Evolutionary conservation across 2,797 vertebrate genomes (phyloP).

Genomic region (Neosilurus mollespiculum): DNA sequence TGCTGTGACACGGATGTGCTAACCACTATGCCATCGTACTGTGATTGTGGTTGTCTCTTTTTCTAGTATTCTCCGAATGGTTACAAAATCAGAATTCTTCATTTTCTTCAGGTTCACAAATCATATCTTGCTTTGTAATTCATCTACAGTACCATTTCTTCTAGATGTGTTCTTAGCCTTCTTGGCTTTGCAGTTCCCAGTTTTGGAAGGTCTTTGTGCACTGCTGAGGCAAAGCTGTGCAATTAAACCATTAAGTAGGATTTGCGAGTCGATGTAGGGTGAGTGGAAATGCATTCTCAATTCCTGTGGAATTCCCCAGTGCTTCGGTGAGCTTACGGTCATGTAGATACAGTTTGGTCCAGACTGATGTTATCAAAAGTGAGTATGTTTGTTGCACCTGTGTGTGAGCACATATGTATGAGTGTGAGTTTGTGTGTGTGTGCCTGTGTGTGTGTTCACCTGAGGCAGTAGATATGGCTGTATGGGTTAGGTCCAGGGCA

Average conservation of each 20-base stretch:
- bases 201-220: conserved; percentile 15
- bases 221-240: not conserved
- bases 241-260: conserved; percentile 39
- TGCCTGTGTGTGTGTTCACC: conserved; percentile 33
- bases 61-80: not conserved
- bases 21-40: not conserved
- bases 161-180: not conserved
- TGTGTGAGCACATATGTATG: conserved; percentile 24
- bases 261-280: conserved; percentile 4
- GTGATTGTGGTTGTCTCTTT: not conserved
- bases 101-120: not conserved
- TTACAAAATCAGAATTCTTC: not conserved
- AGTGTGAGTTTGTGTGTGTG: conserved; percentile 21
- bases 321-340: conserved; percentile 23
- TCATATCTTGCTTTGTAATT: not conserved
- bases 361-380: conserved; percentile 41
- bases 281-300: conserved; percentile 30
- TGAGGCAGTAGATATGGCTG: conserved; percentile 38
- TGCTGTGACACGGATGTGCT: no score
- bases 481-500: conserved; percentile 40
- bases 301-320: conserved; percentile 42
- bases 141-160: not conserved
- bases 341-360: conserved; percentile 40
- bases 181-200: conserved; percentile 3
- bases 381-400: conserved; percentile 21